phyloP scores from a whole-genome alignment of 2,113 vertebrate genomes.

The Ictalurus furcatus region DNA sequence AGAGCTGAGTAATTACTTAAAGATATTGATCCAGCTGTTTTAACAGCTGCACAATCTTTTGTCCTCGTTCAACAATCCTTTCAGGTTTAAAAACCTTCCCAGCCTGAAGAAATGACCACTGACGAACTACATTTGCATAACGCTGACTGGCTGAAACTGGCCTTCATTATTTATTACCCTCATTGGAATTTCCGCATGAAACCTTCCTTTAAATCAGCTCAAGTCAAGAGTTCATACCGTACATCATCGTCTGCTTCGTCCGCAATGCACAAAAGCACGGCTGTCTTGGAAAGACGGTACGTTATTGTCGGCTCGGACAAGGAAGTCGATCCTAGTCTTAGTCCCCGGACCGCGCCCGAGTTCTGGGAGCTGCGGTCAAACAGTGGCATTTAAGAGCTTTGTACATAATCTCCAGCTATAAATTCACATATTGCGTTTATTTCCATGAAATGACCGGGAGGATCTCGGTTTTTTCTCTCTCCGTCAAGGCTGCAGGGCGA shows the following conservation, averaged over 20 bases:
- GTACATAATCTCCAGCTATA: conserved; percentile 11
- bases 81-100: conserved; percentile 2
- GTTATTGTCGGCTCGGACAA: conserved; percentile 16
- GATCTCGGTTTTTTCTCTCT: background rate
- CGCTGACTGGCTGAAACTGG: background rate
- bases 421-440: conserved; percentile 9
- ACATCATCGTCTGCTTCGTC: conserved; percentile 1
- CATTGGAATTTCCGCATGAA: conserved; percentile 1
- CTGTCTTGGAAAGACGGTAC: conserved; percentile 21
- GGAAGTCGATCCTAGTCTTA: conserved; percentile 6
- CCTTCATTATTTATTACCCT: background rate
- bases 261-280: conserved; percentile 2
- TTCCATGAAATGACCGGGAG: background rate
- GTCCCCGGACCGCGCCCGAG: conserved; percentile 29
- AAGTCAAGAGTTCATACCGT: background rate
- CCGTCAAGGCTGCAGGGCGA: background rate
- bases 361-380: conserved; percentile 12
- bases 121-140: conserved; percentile 31
- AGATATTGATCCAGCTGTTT: conserved; percentile 41
- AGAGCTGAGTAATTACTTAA: conserved; percentile 40
- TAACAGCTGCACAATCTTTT: conserved; percentile 13
- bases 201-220: conserved; percentile 17
- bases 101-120: background rate
- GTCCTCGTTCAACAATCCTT: background rate
- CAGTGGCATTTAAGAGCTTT: background rate